Base-by-base conservation (phyloP, 2,797 vertebrate species). In the Ctenosaura bakeri region DNA sequence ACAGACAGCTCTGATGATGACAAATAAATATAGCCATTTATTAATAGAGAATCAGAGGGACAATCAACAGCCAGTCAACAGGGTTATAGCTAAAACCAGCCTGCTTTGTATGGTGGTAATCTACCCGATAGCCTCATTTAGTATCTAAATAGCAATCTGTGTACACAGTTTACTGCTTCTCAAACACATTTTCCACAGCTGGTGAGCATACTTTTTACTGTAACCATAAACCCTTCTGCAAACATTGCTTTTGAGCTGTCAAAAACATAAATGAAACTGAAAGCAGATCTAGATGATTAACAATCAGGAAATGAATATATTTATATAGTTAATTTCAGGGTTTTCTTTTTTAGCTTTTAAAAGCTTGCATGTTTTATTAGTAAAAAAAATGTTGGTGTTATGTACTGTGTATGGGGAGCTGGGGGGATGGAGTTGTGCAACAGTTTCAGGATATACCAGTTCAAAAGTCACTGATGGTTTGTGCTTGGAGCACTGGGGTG, bases 81-180 rank as follows among this genome's bases (percentile, higher is more conserved):
- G 85, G 82, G 87, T 89, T 91, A 77, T 0, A 85, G 89, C 12
- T 85, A 93, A 87, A 92, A 90, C 80, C 13, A 88, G 86, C 90
- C 92, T 69, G 93, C 46, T 87, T 96, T 77, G 64, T 20, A 91
- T 29, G 59, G 9, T 88, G 88, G 95, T 93, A 95, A 90, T 87
- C 91, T 93, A 81, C 91, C 91, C 1, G 7, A 90, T 85, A 91
- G 85, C 91, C 74, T 89, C 50, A 46, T 91, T 95, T 95, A 46
- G 87, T 93, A 92, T 90, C 92, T 94, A 97, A 97, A 96, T 94
- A 96, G 85, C 93, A 54, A 87, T 62, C 93, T 91, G 0, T 88
- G 76, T 90, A 94, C 94, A 91, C 84, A 87, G 89, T 94, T 95
- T 88, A 94, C 93, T 96, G 95, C 89, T 96, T 95, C 94, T 93